A percentile compares a stretch with the other conserved stretches of the same genome.
Evolutionary conservation across 1,140 invertebrate species (phyloP).

Genomic region (Brachionus sp.): DNA sequence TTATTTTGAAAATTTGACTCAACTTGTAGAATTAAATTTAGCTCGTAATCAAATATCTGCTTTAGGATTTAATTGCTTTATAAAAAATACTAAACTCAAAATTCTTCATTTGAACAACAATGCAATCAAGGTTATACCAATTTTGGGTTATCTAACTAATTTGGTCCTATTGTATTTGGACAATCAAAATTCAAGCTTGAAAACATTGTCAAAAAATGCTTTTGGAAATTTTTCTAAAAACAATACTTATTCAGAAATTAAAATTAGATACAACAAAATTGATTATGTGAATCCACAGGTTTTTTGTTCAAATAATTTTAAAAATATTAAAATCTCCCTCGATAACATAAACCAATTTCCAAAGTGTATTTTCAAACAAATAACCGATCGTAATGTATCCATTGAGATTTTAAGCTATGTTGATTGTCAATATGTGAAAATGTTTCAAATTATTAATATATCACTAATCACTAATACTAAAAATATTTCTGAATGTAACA

Average conservation of each 20-base stretch:
- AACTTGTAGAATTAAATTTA: background rate
- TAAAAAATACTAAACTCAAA: background rate
- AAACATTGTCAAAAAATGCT: background rate
- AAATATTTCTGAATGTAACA: background rate
- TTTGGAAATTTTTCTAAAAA: background rate
- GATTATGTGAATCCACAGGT: background rate
- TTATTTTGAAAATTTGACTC: background rate
- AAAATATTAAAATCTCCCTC: background rate
- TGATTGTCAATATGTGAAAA: background rate
- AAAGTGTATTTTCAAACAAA: background rate
- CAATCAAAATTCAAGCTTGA: background rate
- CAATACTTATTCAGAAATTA: background rate
- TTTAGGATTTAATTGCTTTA: background rate
- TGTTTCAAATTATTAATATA: background rate
- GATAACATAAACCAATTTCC: background rate
- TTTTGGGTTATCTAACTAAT: background rate
- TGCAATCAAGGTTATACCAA: background rate
- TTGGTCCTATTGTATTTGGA: background rate
- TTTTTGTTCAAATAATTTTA: background rate
- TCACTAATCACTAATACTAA: background rate
- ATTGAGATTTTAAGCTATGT: background rate
- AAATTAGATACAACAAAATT: background rate
- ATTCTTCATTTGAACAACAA: background rate
- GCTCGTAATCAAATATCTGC: background rate
- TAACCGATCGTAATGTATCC: background rate